Evolutionary conservation across 2,797 vertebrate species (phyloP), one percentile per base, ranked within the genome.

Genomic region (Myotis pilosus): DNA sequence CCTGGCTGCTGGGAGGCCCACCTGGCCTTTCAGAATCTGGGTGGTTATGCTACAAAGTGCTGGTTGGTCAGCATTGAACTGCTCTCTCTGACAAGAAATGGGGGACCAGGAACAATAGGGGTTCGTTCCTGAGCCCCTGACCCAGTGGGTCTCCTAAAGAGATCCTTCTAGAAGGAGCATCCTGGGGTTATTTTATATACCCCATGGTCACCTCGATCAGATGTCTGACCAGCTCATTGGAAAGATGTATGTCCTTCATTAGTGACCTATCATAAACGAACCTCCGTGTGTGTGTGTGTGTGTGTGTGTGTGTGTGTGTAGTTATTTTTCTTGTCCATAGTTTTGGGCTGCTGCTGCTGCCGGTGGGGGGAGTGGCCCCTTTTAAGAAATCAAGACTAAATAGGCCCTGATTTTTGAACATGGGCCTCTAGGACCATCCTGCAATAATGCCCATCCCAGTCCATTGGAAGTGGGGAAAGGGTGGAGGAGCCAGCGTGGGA

Each of bases 251-350:
- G 12, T 85, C 53, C 47, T 81, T 8, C 2, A 0, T 28, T 36
- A 13, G 38, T 68, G 80, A 87, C 57, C 25, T 91, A 2, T 86
- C 23, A 57, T 41, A 44, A 20, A n/a, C 22, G 4, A 9, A 38
- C 13, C 3, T 3, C 0, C 0, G 6, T 36, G 16, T 33, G 6
- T 44, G 38, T 22, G 10, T 33, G 10, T 11, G 23, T 11, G 23
- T 41, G 41, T 9, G 41, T 41, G 38, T 41, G 41, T 41, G 11
- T 82, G 44, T 74, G 6, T 20, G 1, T 62, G 1, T 36, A 33
- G 41, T 76, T 41, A n/a, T 53, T n/a, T 53, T 28, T 47, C 2
- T 57, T 30, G 9, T 19, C 49, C 3, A 6, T 47, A 53, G 72
- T 68, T 92, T 68, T 53, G 51, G 30, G 17, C 20, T 60, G 68